phyloP scores from a whole-genome alignment of 2,888 invertebrate species.

The Clanis bilineata region DNA sequence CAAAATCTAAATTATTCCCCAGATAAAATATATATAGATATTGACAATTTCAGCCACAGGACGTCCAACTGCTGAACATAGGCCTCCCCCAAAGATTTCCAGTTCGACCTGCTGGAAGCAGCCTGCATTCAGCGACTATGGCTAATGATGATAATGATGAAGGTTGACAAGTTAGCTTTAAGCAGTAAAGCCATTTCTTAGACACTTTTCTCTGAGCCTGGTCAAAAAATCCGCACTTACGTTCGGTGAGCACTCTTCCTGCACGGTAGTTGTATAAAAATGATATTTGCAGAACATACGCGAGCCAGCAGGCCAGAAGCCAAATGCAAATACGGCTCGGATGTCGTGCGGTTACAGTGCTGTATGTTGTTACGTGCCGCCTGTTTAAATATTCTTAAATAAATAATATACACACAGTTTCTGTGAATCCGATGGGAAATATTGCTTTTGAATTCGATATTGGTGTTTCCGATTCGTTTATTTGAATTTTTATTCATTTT shows the following conservation, averaged over 20 bases:
- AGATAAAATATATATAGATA: too few species aligned
- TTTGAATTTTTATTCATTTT: not conserved
- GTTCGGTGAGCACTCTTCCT: not conserved
- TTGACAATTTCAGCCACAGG: too few species aligned
- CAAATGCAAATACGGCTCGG: conserved; percentile 7
- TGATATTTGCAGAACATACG: not conserved
- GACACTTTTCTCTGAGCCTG: not conserved
- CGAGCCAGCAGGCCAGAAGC: conserved; percentile 8
- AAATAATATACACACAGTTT: conserved; percentile 4
- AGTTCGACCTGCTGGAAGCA: too few species aligned
- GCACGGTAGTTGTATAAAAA: not conserved
- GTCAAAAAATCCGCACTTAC: not conserved
- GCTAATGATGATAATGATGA: too few species aligned
- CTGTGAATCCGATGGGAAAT: not conserved
- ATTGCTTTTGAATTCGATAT: not conserved
- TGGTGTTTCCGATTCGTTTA: not conserved
- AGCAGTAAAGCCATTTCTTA: too few species aligned
- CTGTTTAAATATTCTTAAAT: conserved; percentile 9
- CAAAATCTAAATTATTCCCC: too few species aligned
- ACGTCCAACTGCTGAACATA: too few species aligned
- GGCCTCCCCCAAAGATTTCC: too few species aligned
- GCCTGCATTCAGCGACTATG: too few species aligned
- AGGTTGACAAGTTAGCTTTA: too few species aligned
- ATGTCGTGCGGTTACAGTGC: conserved; percentile 8
- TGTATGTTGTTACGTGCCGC: not conserved